These are phyloP conservation scores for Heliocidaris tuberculata DNA, from an alignment of 35 echinoderm and acorn worm species.

Conservation along the genomic window DNA sequence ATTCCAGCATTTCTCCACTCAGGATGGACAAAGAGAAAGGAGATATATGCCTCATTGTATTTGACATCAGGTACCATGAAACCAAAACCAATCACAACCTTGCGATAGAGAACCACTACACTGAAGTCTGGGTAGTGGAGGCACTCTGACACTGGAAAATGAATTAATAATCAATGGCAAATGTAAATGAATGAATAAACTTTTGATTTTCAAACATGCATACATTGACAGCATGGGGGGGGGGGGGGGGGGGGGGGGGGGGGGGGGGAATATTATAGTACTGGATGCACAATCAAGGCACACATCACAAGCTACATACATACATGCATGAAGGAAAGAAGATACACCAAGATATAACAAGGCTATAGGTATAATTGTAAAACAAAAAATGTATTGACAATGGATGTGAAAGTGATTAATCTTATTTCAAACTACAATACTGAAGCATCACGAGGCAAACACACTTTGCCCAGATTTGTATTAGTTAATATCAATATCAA, in stretches of 20 bases:
- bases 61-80: slow-evolving; percentile 99
- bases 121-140: slow-evolving; percentile 98
- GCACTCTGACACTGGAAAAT: slow-evolving; percentile 88
- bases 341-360: not conserved
- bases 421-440: no score
- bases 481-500: no score
- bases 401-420: no score
- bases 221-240: not conserved
- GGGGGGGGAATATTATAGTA: not conserved
- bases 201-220: not conserved
- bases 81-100: slow-evolving; percentile 95
- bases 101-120: slow-evolving; percentile 89
- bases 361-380: not conserved
- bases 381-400: not conserved
- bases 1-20: slow-evolving; percentile 97
- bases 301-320: not conserved
- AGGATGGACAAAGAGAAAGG: slow-evolving; percentile 94
- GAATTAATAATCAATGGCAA: not conserved
- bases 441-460: no score
- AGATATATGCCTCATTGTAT: slow-evolving; percentile 98
- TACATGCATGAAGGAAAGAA: not conserved
- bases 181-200: not conserved
- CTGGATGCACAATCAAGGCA: not conserved
- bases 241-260: no score
- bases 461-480: no score